Percentiles rank a stretch among this genome's conserved stretches.
phyloP scores from a whole-genome alignment of 1,140 invertebrate species.

The Hypsibius dujardini region DNA sequence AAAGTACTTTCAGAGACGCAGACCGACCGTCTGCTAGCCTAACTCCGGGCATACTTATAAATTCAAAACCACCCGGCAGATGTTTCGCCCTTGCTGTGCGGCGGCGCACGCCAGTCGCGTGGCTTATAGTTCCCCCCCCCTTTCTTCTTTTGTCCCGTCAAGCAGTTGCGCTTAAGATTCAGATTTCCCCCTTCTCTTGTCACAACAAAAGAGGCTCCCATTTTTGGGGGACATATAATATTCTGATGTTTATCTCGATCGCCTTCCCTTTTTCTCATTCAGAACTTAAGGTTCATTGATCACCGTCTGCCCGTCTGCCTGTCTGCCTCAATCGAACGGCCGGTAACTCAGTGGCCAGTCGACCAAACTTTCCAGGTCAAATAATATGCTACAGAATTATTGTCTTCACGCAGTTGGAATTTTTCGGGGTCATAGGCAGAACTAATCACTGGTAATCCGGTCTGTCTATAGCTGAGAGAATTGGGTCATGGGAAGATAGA shows the following conservation, averaged over 20 bases:
- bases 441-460: no score
- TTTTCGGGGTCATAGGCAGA: no score
- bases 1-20: neutral
- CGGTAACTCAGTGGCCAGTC: neutral
- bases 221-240: neutral
- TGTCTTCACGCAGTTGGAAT: no score
- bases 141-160: neutral
- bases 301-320: neutral
- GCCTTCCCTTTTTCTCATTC: neutral
- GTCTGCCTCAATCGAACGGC: neutral
- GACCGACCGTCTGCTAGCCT: neutral
- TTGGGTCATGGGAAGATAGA: no score
- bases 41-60: neutral
- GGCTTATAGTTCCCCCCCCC: neutral
- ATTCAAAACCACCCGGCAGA: neutral
- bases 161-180: slow-evolving; percentile 6
- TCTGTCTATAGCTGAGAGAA: no score
- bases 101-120: slow-evolving; percentile 1
- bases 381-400: no score
- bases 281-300: neutral
- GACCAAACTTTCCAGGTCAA: no score
- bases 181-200: neutral
- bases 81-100: neutral
- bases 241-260: neutral
- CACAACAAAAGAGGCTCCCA: no score